A percentile compares a stretch with the other conserved stretches of the same genome.
Evolutionary conservation across 2,888 invertebrate genomes (phyloP).

Genomic region (Euphydryas editha): DNA sequence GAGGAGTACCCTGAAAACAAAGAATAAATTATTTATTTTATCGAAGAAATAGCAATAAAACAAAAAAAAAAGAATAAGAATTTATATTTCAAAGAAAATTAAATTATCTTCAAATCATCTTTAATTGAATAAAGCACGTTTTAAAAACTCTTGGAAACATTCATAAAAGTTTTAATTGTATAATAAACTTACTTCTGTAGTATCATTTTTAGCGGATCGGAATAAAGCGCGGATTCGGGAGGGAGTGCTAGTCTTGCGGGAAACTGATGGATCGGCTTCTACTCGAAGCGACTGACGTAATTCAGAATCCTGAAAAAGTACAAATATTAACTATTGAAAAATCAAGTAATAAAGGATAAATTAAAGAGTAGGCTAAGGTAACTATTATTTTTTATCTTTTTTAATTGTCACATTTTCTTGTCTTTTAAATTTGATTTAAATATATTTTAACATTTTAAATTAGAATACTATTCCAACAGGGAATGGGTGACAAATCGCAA

Average conservation of each 20-base stretch:
- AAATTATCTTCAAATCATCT: not conserved
- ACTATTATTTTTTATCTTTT: no score
- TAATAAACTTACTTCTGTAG: slow-evolving; percentile 70
- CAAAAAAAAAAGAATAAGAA: no score
- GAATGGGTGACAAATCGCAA: no score
- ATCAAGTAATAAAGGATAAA: not conserved
- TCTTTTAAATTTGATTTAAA: no score
- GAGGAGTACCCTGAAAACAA: slow-evolving; percentile 77
- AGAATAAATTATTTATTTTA: not conserved
- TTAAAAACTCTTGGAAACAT: no score
- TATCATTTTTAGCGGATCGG: slow-evolving; percentile 71
- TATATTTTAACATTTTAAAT: no score
- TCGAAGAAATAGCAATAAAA: not conserved
- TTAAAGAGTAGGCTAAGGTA: not conserved
- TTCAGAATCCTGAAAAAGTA: slow-evolving; percentile 74
- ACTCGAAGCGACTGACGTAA: slow-evolving; percentile 81
- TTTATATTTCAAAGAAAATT: no score
- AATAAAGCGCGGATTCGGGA: slow-evolving; percentile 86
- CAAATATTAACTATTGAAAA: not conserved
- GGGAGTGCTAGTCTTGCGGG: slow-evolving; percentile 84
- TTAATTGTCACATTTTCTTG: no score
- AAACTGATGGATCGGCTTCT: slow-evolving; percentile 74
- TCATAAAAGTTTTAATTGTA: not conserved
- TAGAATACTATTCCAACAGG: no score
- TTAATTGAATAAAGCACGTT: not conserved